Evolutionary conservation across 2,888 invertebrate genomes (phyloP).

Genomic region (Fissipunctia ypsillon): DNA sequence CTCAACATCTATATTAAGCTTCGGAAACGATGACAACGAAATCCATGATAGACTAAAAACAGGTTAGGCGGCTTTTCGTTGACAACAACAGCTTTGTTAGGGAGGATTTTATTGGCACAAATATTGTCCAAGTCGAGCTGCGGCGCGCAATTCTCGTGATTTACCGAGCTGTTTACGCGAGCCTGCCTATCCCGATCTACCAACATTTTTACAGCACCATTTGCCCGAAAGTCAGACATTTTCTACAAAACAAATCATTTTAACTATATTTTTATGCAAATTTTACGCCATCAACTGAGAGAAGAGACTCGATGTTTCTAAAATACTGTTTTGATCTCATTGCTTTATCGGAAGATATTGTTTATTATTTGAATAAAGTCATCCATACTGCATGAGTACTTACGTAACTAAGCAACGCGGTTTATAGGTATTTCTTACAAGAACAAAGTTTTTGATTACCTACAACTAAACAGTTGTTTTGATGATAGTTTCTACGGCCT

Average conservation of each 20-base stretch:
- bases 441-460: constrained; percentile 10
- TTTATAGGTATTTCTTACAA: neutral
- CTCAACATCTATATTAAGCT: constrained; percentile 66
- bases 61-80: constrained; percentile 86
- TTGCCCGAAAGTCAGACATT: constrained; percentile 82
- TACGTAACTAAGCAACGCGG: neutral
- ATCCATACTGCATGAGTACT: constrained; percentile 1
- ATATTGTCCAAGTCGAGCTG: constrained; percentile 88
- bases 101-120: constrained; percentile 89
- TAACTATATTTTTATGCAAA: constrained; percentile 82
- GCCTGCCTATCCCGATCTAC: constrained; percentile 82
- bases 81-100: constrained; percentile 89
- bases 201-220: constrained; percentile 85
- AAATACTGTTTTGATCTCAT: constrained; percentile 63
- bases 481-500: constrained; percentile 24
- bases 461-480: constrained; percentile 17
- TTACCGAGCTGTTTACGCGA: constrained; percentile 89
- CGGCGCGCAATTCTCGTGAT: constrained; percentile 86
- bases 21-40: constrained; percentile 76
- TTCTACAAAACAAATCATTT: constrained; percentile 83
- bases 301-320: constrained; percentile 61
- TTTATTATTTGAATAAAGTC: constrained; percentile 39
- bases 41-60: constrained; percentile 84
- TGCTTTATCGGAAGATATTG: constrained; percentile 52
- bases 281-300: constrained; percentile 66